Base-by-base conservation (phyloP, 1,140 invertebrate genomes). In the Ridgeia piscesae region DNA sequence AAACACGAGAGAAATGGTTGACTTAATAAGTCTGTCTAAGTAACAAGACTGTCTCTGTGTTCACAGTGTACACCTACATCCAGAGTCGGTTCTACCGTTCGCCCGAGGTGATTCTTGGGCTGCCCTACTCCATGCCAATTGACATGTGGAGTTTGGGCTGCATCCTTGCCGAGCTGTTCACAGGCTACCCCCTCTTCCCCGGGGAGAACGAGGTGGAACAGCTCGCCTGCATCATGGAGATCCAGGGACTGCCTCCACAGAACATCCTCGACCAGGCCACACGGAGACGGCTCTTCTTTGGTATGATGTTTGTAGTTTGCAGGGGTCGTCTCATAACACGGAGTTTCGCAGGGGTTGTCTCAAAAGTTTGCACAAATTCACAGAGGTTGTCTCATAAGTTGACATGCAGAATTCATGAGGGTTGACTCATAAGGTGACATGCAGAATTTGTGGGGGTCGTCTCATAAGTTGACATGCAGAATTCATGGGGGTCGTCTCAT, bases 51-150 rank as follows among this genome's bases (percentile, higher is more conserved):
- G 91, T 33, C 35, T 93, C 31, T 88, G 33, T 92, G 42, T 27
- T 93, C 95, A 33, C 94, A 95, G 95, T 96, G 42, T 96, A 96
- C 94, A 96, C 96, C 4, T 96, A 96, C 93, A 96, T 96, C 58
- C 96, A 96, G 94, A 95, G 95, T 93, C 94, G 96, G 50, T 96
- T 96, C 94, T 96, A 96, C 93, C 94, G 96, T 33, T 95, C 96
- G 8, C 96, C 96, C 31, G 96, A 96, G 92, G 95, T 96, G 0
- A 96, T 96, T 35, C 94, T 96, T 11, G 95, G 96, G 11, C 92
- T 95, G 91, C 97, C 98, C 94, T 99, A 99, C 96, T 99, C 99
- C n/a, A 98, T 99, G 97, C 98, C 99, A 27, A 99, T 99, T 93
- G 99, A 99, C 96, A 94, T 96, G 95, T 96, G 95, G 95, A 96